Evolutionary conservation across 2,113 vertebrate genomes (phyloP).

Genomic region (Strigops habroptila): DNA sequence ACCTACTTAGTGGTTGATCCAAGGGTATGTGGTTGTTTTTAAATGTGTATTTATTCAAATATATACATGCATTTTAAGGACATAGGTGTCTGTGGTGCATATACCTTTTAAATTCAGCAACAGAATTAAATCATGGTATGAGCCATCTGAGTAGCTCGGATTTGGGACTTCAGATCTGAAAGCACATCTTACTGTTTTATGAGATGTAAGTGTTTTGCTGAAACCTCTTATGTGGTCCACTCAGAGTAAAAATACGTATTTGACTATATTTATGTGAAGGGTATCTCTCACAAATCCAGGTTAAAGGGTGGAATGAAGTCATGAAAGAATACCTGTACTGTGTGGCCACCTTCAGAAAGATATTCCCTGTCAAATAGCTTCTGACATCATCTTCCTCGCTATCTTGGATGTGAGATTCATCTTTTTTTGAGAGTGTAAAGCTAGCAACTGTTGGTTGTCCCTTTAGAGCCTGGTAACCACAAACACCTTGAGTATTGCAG

Average conservation of each 20-base stretch:
- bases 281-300: neutral
- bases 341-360: neutral
- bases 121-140: neutral
- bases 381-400: neutral
- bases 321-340: neutral
- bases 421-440: neutral
- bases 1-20: conserved; percentile 95
- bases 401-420: neutral
- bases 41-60: neutral
- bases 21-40: conserved; percentile 72
- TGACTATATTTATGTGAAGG: neutral
- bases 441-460: neutral
- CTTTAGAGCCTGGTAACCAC: neutral
- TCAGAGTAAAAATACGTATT: neutral
- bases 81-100: neutral
- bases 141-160: neutral
- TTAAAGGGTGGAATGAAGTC: neutral
- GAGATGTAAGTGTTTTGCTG: neutral
- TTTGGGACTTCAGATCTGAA: neutral
- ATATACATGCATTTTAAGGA: neutral
- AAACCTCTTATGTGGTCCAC: neutral
- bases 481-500: neutral
- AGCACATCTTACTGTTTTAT: neutral
- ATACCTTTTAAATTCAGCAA: neutral
- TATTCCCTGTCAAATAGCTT: neutral